A percentile compares a stretch with the other conserved stretches of the same genome.
These are phyloP conservation scores for Heteractis magnifica DNA, from an alignment of 92 coral and sea anemone species.

Conservation along the genomic window DNA sequence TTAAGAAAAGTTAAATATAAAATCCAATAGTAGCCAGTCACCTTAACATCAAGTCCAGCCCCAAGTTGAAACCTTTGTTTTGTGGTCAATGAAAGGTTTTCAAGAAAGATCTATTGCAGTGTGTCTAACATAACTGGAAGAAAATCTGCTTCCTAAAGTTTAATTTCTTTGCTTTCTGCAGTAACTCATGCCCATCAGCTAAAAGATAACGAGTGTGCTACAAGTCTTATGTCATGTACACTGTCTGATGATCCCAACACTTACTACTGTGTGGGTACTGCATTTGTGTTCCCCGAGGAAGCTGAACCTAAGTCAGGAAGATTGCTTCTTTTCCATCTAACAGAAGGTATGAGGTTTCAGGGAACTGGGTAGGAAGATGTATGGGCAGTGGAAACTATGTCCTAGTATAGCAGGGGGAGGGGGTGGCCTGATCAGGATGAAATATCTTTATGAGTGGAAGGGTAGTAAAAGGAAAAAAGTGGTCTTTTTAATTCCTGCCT, in stretches of 20 bases:
- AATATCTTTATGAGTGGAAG: no score
- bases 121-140: not conserved
- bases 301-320: constrained; percentile 94
- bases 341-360: constrained; percentile 61
- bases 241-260: constrained; percentile 78
- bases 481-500: no score
- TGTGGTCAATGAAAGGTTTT: not conserved
- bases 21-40: no score
- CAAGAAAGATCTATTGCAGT: not conserved
- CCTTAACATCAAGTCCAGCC: no score
- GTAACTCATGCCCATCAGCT: constrained; percentile 91
- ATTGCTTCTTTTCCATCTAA: constrained; percentile 76
- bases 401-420: no score
- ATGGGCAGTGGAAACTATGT: no score
- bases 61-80: no score
- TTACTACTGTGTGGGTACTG: constrained; percentile 96
- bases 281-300: constrained; percentile 89
- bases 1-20: no score
- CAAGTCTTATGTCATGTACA: constrained; percentile 90
- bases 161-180: constrained; percentile 12
- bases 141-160: not conserved
- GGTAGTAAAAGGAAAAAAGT: no score
- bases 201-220: constrained; percentile 84
- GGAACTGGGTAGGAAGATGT: no score
- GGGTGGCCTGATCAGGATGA: no score